Percentiles rank a stretch among this genome's conserved stretches.
Evolutionary conservation across 2,888 invertebrate species (phyloP).

Genomic region (Troilus luridus): DNA sequence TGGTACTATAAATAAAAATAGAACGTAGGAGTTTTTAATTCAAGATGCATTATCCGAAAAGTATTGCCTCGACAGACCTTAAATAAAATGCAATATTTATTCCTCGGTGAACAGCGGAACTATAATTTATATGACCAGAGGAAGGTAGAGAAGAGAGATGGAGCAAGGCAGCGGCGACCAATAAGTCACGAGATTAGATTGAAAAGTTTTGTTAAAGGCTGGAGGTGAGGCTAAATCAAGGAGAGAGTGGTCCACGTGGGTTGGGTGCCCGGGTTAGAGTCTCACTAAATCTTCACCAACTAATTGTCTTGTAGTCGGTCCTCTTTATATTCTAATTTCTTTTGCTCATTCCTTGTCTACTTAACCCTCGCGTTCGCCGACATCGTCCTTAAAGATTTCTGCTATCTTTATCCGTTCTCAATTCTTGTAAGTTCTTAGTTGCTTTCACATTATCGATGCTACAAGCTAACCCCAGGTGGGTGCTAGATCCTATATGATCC

Average conservation of each 20-base stretch:
- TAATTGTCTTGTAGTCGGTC: not conserved
- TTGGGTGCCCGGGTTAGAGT: not conserved
- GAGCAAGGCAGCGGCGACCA: constrained; percentile 48
- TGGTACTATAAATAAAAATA: not conserved
- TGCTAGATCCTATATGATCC: too few relatives aligned
- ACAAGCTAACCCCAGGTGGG: too few relatives aligned
- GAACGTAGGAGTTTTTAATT: not conserved
- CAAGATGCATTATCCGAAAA: too few relatives aligned
- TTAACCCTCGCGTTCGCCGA: not conserved
- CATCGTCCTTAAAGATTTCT: constrained; percentile 13
- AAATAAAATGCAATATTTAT: constrained; percentile 14
- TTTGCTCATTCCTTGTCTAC: constrained; percentile 34
- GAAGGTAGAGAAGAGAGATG: not conserved
- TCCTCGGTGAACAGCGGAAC: not conserved
- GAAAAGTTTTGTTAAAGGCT: constrained; percentile 56
- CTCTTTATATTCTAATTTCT: constrained; percentile 36
- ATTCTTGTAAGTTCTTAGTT: not conserved
- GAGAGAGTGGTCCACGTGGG: not conserved
- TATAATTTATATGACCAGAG: constrained; percentile 23
- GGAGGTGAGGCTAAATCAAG: constrained; percentile 45
- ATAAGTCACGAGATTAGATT: constrained; percentile 55
- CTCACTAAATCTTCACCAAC: constrained; percentile 15
- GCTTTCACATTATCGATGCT: not conserved
- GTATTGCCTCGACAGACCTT: not conserved
- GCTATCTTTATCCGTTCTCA: constrained; percentile 40